Evolutionary conservation across 2,797 vertebrate genomes (phyloP).

Genomic region (Sebastes glaucus): DNA sequence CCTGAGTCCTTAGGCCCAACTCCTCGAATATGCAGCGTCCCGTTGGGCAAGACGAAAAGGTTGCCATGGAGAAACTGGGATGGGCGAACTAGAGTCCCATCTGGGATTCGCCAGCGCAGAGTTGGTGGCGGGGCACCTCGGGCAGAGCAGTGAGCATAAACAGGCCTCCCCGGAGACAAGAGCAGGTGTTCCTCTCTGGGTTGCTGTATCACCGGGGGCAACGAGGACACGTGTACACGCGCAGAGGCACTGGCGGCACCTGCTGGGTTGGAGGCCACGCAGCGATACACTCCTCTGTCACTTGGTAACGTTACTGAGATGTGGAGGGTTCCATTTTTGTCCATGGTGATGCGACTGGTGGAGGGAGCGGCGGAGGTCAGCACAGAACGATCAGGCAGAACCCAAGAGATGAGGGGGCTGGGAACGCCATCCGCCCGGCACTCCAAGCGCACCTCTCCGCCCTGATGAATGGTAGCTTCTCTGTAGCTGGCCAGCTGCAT

Average conservation of each 20-base stretch:
- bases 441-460: slow-evolving; percentile 85
- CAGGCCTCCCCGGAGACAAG: slow-evolving; percentile 80
- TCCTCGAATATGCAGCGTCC: slow-evolving; percentile 89
- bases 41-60: slow-evolving; percentile 94
- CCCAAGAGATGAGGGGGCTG: slow-evolving; percentile 89
- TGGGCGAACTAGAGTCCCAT: slow-evolving; percentile 87
- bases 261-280: slow-evolving; percentile 91
- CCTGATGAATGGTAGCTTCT: slow-evolving; percentile 89
- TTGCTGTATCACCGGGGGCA: slow-evolving; percentile 91
- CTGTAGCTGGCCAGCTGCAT: slow-evolving; percentile 83
- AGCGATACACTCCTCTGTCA: slow-evolving; percentile 91
- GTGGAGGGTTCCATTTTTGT: slow-evolving; percentile 87
- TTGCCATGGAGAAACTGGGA: slow-evolving; percentile 93
- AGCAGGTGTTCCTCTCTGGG: slow-evolving; percentile 84
- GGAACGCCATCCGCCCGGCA: slow-evolving; percentile 90
- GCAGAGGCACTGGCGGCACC: slow-evolving; percentile 89
- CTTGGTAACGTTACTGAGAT: slow-evolving; percentile 82
- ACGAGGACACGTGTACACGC: slow-evolving; percentile 88
- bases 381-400: slow-evolving; percentile 87
- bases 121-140: slow-evolving; percentile 86
- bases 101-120: slow-evolving; percentile 89
- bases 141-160: slow-evolving; percentile 89
- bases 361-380: slow-evolving; percentile 76
- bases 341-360: slow-evolving; percentile 78
- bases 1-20: slow-evolving; percentile 85